Conservation (phyloP, 2,797 vertebrate species). For the Sitta carolinensis region DNA sequence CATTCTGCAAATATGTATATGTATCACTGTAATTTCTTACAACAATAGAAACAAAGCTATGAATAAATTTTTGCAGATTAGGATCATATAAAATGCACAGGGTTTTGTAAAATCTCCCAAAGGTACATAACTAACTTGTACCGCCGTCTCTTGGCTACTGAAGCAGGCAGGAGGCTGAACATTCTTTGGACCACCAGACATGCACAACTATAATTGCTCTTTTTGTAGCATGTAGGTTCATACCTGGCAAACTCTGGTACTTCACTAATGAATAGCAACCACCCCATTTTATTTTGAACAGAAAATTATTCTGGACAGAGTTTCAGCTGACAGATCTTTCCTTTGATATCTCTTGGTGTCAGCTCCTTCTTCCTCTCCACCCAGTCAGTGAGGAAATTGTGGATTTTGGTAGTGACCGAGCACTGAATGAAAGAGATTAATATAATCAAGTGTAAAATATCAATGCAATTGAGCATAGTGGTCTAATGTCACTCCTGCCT, state of each 20-base stretch:
- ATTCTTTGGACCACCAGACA: not conserved
- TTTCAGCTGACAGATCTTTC: not conserved
- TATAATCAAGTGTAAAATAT: not conserved
- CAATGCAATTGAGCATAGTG: not conserved
- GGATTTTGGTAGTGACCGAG: not conserved
- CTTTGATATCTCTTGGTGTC: not conserved
- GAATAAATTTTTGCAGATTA: not conserved
- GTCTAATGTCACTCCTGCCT: not conserved
- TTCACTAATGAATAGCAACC: not conserved
- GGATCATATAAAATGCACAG: not conserved
- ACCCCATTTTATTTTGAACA: not conserved
- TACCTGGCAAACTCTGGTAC: not conserved
- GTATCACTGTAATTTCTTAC: not conserved
- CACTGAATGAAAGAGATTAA: not conserved
- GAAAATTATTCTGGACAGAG: not conserved
- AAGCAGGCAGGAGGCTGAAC: not conserved
- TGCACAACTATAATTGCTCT: not conserved
- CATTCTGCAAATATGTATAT: not conserved
- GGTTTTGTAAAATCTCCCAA: not conserved
- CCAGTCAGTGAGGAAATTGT: not conserved
- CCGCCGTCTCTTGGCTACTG: not conserved
- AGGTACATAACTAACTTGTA: not conserved
- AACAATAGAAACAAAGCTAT: not conserved
- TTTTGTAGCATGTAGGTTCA: not conserved
- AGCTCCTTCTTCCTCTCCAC: not conserved